phyloP scores from a whole-genome alignment of 1,140 invertebrate genomes.

The Andricus grossulariae region DNA sequence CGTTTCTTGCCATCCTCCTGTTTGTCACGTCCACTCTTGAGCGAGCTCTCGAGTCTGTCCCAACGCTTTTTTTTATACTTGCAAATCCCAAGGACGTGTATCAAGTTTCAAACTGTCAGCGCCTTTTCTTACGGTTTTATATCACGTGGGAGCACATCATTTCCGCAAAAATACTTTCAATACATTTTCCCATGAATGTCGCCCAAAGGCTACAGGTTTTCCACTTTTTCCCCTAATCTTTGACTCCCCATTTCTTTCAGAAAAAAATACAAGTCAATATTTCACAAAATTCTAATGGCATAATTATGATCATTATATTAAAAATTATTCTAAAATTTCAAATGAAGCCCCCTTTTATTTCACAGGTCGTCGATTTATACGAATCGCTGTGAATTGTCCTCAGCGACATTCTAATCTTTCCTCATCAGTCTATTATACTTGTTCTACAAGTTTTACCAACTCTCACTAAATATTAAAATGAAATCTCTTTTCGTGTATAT shows the following conservation, averaged over 20 bases:
- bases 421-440: too few species aligned
- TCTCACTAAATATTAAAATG: too few species aligned
- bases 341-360: too few species aligned
- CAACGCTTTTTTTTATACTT: slow-evolving; percentile 39
- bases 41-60: neutral
- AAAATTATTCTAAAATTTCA: too few species aligned
- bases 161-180: slow-evolving; percentile 13
- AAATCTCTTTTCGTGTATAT: too few species aligned
- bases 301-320: too few species aligned
- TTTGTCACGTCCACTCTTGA: neutral
- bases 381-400: too few species aligned
- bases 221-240: neutral
- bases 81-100: slow-evolving; percentile 43
- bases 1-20: neutral
- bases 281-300: too few species aligned
- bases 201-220: neutral
- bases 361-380: too few species aligned
- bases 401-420: too few species aligned
- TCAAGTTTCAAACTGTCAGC: slow-evolving; percentile 25
- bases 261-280: too few species aligned
- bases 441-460: too few species aligned
- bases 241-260: neutral
- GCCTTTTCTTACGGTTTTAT: neutral
- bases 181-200: neutral
- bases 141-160: neutral